phyloP scores from a whole-genome alignment of 2,888 invertebrate genomes.

The Papilio protenor region DNA sequence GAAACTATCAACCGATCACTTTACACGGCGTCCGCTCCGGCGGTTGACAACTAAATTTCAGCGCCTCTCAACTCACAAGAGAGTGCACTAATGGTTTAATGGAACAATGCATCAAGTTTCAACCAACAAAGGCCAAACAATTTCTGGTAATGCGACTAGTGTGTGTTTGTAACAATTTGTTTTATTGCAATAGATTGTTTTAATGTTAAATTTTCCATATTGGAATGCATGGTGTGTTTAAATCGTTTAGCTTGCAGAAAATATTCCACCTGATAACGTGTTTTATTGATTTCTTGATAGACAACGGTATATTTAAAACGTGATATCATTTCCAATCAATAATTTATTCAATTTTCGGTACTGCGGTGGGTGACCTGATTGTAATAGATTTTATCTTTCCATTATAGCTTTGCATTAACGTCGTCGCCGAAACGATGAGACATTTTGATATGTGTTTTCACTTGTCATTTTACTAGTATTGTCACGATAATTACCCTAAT shows the following conservation, averaged over 20 bases:
- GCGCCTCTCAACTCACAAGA: background rate
- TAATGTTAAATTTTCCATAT: too few species aligned
- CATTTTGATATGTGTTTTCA: background rate
- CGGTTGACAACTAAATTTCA: constrained; percentile 25
- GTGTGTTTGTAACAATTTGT: too few species aligned
- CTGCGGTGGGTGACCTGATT: background rate
- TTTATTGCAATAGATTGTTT: too few species aligned
- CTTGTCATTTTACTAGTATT: background rate
- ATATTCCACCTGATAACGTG: background rate
- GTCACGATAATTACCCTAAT: background rate
- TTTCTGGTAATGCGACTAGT: background rate
- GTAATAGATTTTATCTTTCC: constrained; percentile 22
- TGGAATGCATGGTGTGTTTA: background rate
- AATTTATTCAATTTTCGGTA: constrained; percentile 10
- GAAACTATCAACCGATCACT: constrained; percentile 20
- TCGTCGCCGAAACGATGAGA: constrained; percentile 6
- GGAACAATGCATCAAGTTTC: background rate
- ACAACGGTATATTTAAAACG: background rate
- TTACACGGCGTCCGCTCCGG: constrained; percentile 3
- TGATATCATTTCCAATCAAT: constrained; percentile 1
- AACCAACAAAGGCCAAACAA: background rate
- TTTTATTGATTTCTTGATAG: constrained; percentile 20
- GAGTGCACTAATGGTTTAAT: background rate
- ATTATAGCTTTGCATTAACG: constrained; percentile 14
- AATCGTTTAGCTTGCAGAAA: background rate